phyloP scores from a whole-genome alignment of 2,113 vertebrate genomes.

The Isurus oxyrinchus region DNA sequence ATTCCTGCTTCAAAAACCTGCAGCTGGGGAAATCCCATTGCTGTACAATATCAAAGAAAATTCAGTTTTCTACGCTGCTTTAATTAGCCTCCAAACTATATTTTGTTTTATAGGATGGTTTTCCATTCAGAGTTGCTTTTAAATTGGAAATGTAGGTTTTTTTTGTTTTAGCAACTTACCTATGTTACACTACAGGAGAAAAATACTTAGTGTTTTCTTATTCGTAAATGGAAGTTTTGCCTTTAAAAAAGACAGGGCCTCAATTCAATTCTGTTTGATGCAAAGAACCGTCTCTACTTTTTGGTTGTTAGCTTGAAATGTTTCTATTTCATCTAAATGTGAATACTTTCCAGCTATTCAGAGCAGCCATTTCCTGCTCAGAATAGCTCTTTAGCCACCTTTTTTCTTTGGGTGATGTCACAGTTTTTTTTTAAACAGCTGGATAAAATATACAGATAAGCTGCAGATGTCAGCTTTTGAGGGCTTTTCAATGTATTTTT shows the following conservation, averaged over 20 bases:
- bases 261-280: not conserved
- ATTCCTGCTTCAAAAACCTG: slow-evolving; percentile 9
- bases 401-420: not conserved
- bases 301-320: not conserved
- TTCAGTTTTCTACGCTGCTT: not conserved
- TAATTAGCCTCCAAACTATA: not conserved
- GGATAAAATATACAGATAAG: not conserved
- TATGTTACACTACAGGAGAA: not conserved
- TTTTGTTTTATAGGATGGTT: not conserved
- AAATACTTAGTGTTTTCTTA: not conserved
- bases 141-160: not conserved
- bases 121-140: not conserved
- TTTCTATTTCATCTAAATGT: not conserved
- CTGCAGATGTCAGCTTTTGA: not conserved
- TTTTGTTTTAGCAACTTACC: not conserved
- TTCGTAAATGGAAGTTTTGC: not conserved
- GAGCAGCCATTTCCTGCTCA: not conserved
- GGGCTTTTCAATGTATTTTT: not conserved
- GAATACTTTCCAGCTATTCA: not conserved
- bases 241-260: not conserved
- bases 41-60: not conserved
- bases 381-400: not conserved
- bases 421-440: not conserved
- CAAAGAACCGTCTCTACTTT: not conserved
- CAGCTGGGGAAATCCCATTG: no score